Conservation (phyloP, 2,797 vertebrate species). For the Neosalanx taihuensis region DNA sequence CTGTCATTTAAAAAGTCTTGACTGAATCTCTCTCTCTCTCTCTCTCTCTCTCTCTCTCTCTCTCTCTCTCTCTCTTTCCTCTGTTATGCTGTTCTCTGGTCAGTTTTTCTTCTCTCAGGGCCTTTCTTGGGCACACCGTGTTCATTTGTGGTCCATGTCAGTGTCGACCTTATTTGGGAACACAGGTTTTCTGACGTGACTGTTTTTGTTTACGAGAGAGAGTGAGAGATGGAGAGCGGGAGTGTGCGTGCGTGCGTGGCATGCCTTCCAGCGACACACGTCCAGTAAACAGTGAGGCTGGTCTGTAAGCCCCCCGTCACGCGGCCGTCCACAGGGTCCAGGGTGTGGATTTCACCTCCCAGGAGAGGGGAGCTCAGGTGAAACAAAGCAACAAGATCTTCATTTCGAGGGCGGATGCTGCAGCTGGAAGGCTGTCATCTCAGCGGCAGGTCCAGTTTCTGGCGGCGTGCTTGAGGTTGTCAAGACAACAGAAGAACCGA, state of each 20-base stretch:
- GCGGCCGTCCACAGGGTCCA: background rate
- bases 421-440: too few species aligned
- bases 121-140: background rate
- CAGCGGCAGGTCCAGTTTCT: too few species aligned
- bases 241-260: background rate
- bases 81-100: background rate
- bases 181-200: background rate
- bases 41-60: background rate
- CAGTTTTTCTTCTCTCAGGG: background rate
- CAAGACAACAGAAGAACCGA: too few species aligned
- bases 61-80: background rate
- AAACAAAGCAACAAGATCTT: too few species aligned
- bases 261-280: background rate
- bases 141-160: background rate
- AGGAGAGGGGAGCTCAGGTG: slow-evolving; percentile 7
- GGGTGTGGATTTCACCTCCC: slow-evolving; percentile 16
- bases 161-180: too few species aligned
- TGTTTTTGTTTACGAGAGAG: background rate
- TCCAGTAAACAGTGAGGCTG: background rate
- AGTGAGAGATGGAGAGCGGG: too few species aligned
- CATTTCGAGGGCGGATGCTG: too few species aligned
- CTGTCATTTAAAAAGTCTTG: background rate
- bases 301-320: background rate
- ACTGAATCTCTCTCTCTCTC: background rate
- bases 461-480: too few species aligned